Evolutionary conservation across 2,797 vertebrate species (phyloP), one percentile per base, ranked within the genome.

Genomic region (Phyllotis vaccarum): DNA sequence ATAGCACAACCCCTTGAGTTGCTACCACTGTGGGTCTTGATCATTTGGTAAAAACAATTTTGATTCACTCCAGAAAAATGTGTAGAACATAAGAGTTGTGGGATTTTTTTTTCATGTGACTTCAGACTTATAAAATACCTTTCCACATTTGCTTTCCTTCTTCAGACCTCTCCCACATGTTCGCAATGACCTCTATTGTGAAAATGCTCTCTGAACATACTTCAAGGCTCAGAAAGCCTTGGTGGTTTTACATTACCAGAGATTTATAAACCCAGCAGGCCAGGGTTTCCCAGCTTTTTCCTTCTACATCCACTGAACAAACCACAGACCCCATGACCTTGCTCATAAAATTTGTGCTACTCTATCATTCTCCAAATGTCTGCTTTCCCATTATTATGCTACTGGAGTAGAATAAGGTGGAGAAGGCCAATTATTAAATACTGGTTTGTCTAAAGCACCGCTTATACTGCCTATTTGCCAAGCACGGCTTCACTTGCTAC

Each of bases 181-280:
- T 68, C 60, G 76, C 78, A 92, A 58, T 22, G 27, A 78, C 64
- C 70, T 11, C 62, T 58, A 58, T 87, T 64, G 58, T 52, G 80
- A 76, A 95, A 90, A 29, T 56, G 37, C 13, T 72, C 86, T 86
- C 40, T 64, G 43, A 91, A 80, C 60, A 43, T 34, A 82, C 78
- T 66, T 95, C 60, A 70, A 81, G 56, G 6, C 49, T 88, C 49
- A 82, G n/a, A 81, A 82, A 24, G 16, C 40, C 76, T 60, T 0
- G 8, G 37, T 64, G 49, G 17, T 75, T 85, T 92, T 62, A n/a
- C 21, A 92, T 11, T n/a, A 27, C 79, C 10, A 21, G 12, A 85
- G 64, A 89, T 56, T 34, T 46, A 92, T 10, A 49, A 6, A 43
- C 31, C 29, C 49, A 31, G 24, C 19, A 46, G 64, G 24, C 56